Conservation (phyloP, 2,113 vertebrate species). For the Otus sunia region DNA sequence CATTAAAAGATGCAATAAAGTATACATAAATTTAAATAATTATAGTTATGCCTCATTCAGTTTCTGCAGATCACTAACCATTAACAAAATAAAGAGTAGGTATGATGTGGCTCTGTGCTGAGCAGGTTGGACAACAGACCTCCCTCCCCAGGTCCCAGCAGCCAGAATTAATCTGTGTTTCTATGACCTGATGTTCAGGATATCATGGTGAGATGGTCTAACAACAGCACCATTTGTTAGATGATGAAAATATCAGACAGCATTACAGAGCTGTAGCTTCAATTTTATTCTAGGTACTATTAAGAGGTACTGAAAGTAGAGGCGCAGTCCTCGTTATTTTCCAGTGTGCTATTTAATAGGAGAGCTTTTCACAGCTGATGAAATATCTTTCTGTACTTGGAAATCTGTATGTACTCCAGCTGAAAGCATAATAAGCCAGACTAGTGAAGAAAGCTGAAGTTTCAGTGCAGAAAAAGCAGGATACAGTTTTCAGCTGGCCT, state of each 20-base stretch:
- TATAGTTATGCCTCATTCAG: background rate
- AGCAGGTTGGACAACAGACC: background rate
- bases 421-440: background rate
- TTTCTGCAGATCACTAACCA: background rate
- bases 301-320: background rate
- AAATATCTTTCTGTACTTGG: background rate
- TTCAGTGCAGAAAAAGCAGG: background rate
- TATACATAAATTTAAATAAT: background rate
- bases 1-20: background rate
- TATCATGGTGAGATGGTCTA: background rate
- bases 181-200: background rate
- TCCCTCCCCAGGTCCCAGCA: background rate
- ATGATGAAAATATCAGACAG: background rate
- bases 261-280: background rate
- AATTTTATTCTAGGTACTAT: background rate
- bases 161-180: background rate
- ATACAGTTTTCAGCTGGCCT: background rate
- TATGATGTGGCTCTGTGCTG: background rate
- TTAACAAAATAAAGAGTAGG: background rate
- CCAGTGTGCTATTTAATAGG: background rate
- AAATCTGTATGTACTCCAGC: background rate
- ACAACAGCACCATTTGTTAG: background rate
- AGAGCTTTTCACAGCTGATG: background rate
- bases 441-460: background rate
- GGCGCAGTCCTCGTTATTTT: background rate